Conservation (phyloP, 2,888 invertebrate genomes). For the Rhamphomyia laevipes region DNA sequence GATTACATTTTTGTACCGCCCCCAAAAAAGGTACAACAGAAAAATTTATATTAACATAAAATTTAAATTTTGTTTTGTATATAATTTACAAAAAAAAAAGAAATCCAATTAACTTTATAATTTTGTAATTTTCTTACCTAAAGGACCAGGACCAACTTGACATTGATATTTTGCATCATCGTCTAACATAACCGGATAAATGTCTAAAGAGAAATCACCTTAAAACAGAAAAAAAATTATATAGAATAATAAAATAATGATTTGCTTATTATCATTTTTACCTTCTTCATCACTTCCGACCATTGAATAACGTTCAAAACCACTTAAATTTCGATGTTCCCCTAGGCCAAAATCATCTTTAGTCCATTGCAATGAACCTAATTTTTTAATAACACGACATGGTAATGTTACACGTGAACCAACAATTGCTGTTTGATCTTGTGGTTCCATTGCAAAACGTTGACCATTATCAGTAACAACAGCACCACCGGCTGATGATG, state of each 20-base stretch:
- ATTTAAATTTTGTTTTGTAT: too few relatives aligned
- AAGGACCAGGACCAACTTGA: slow-evolving; percentile 74
- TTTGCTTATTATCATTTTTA: neutral
- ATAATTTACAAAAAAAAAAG: too few relatives aligned
- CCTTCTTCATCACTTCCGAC: slow-evolving; percentile 89
- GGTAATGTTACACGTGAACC: slow-evolving; percentile 80
- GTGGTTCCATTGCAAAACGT: slow-evolving; percentile 83
- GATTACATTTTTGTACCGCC: too few relatives aligned
- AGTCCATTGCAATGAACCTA: slow-evolving; percentile 91
- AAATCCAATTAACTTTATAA: too few relatives aligned
- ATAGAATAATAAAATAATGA: neutral
- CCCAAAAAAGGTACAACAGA: too few relatives aligned
- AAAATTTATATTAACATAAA: too few relatives aligned
- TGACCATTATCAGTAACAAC: slow-evolving; percentile 43
- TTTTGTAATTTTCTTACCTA: neutral
- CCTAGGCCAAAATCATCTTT: slow-evolving; percentile 94
- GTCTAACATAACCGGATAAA: slow-evolving; percentile 77
- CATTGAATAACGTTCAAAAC: slow-evolving; percentile 90
- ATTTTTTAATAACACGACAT: slow-evolving; percentile 79
- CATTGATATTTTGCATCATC: slow-evolving; percentile 91
- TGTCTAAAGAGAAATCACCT: slow-evolving; percentile 80
- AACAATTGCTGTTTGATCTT: slow-evolving; percentile 79
- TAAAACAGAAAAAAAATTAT: slow-evolving; percentile 48
- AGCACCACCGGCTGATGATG: slow-evolving; percentile 11
- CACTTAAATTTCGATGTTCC: slow-evolving; percentile 75